Evolutionary conservation across 2,113 vertebrate genomes (phyloP).

Genomic region (Aplodontia rufa): DNA sequence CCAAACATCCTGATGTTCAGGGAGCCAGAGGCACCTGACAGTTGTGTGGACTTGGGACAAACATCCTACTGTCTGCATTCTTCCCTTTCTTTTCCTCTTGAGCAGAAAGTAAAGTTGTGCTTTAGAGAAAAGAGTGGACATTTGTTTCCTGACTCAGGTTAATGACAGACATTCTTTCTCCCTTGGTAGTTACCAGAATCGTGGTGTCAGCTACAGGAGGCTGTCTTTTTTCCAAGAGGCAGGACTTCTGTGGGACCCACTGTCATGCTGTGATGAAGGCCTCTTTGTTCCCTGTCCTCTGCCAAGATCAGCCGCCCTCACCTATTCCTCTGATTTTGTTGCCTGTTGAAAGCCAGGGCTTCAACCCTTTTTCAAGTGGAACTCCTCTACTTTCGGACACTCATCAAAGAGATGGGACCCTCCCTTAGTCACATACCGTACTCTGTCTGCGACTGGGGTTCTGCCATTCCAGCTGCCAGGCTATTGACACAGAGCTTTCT

Average conservation of each 20-base stretch:
- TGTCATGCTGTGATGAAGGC: background rate
- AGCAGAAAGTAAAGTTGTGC: background rate
- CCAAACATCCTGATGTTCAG: background rate
- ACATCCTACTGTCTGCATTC: background rate
- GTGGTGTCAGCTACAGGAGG: background rate
- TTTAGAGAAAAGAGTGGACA: background rate
- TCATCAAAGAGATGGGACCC: background rate
- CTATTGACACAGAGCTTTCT: background rate
- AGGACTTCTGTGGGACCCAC: accelerated
- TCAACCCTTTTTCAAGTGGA: background rate
- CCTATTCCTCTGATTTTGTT: background rate
- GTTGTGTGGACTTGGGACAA: background rate
- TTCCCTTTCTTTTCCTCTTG: background rate
- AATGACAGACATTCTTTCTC: background rate
- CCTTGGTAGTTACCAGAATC: background rate
- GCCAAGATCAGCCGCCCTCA: background rate
- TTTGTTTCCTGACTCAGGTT: slow-evolving; percentile 1
- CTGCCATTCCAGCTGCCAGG: background rate
- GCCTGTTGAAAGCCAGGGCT: background rate
- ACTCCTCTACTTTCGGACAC: background rate
- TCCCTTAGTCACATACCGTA: background rate
- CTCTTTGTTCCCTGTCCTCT: background rate
- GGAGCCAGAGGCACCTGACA: background rate
- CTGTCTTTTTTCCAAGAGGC: background rate
- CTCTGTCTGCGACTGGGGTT: background rate